These are phyloP conservation scores for Sylvia atricapilla DNA, from an alignment of 2,113 vertebrate species.

Conservation along the genomic window DNA sequence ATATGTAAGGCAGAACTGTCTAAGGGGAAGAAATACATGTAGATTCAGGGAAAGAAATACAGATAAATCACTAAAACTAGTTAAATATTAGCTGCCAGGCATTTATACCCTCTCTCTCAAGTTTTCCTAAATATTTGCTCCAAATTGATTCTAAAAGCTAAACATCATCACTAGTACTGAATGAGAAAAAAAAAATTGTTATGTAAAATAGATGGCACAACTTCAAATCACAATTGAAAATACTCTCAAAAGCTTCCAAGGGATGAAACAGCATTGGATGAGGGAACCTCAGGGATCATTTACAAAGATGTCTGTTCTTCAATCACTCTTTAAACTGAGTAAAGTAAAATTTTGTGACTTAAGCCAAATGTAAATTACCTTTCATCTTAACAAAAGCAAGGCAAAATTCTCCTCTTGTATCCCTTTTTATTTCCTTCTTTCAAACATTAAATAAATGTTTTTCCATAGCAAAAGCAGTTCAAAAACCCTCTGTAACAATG, in stretches of 20 bases:
- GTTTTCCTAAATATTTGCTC: background rate
- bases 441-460: background rate
- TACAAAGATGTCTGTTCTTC: slow-evolving; percentile 47
- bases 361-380: slow-evolving; percentile 17
- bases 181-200: background rate
- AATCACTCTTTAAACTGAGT: background rate
- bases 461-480: background rate
- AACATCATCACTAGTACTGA: background rate
- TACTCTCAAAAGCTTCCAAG: background rate
- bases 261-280: background rate
- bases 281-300: slow-evolving; percentile 21
- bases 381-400: slow-evolving; percentile 19
- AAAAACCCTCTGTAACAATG: background rate
- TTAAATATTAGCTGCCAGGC: background rate
- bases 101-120: background rate
- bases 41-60: background rate
- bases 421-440: background rate
- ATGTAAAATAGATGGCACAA: slow-evolving; percentile 12
- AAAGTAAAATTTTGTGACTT: slow-evolving; percentile 17
- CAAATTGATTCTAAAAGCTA: background rate
- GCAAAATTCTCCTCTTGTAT: slow-evolving; percentile 24
- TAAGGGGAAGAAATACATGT: background rate
- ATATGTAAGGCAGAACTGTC: background rate
- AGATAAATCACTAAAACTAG: background rate
- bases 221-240: slow-evolving; percentile 29